phyloP scores from a whole-genome alignment of 2,797 vertebrate species.

The Cyclura pinguis region DNA sequence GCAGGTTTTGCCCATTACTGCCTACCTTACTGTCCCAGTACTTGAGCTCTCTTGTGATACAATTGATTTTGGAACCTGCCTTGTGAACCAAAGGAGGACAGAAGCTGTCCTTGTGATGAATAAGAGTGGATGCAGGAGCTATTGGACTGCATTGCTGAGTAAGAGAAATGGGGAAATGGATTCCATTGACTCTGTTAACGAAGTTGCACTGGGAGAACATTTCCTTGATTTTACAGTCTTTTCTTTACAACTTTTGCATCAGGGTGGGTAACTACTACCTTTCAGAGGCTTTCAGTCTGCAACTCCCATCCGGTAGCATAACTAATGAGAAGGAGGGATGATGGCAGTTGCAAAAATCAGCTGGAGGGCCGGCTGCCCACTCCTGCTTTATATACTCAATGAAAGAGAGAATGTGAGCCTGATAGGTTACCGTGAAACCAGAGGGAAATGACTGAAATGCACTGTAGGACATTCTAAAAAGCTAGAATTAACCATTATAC shows the following conservation, averaged over 20 bases:
- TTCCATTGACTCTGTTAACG: not conserved
- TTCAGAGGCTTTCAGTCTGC: too few species aligned
- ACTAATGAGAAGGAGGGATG: too few species aligned
- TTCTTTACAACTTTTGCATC: too few species aligned
- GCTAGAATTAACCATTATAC: not conserved
- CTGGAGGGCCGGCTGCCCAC: too few species aligned
- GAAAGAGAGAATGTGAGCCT: not conserved
- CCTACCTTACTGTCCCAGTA: constrained; percentile 80
- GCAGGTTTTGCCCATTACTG: constrained; percentile 86
- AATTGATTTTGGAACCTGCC: constrained; percentile 88
- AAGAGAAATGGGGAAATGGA: constrained; percentile 32
- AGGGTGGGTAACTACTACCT: too few species aligned
- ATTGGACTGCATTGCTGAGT: constrained; percentile 87
- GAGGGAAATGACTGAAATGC: not conserved
- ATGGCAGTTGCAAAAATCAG: too few species aligned
- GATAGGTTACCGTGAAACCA: not conserved
- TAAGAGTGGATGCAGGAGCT: constrained; percentile 81
- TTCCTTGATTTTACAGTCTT: not conserved
- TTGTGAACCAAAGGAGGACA: constrained; percentile 79
- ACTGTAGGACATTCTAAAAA: not conserved
- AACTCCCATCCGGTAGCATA: too few species aligned
- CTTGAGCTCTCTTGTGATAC: constrained; percentile 82
- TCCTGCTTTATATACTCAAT: not conserved
- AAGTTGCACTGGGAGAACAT: not conserved
- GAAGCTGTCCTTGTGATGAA: constrained; percentile 83